Percentiles rank a stretch among this genome's conserved stretches.
Evolutionary conservation across 2,113 vertebrate genomes (phyloP).

Genomic region (Pionites leucogaster): DNA sequence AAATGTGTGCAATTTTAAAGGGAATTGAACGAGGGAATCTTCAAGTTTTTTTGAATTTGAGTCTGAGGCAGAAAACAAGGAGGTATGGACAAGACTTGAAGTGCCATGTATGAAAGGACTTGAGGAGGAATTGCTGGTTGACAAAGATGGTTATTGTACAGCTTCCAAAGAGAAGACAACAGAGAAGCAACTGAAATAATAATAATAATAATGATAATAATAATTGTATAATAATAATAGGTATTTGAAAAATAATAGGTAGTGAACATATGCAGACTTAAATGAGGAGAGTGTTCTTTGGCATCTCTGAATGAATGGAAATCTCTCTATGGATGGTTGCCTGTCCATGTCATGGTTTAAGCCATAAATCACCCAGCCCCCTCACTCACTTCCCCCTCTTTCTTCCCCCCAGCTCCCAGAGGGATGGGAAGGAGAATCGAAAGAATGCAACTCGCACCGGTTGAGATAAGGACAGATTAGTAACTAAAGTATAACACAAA

Average conservation of each 20-base stretch:
- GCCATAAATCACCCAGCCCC: no score
- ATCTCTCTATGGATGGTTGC: slow-evolving; percentile 60
- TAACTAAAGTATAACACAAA: no score
- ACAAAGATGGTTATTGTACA: not conserved
- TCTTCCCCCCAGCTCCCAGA: no score
- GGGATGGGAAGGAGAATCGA: no score
- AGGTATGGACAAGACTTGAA: not conserved
- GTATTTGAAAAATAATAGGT: not conserved
- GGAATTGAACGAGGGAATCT: not conserved
- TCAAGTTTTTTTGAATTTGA: not conserved
- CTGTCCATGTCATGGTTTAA: not conserved
- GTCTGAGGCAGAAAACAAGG: not conserved
- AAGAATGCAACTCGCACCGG: no score
- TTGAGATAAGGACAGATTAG: no score
- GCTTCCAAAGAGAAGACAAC: not conserved
- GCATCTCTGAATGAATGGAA: not conserved
- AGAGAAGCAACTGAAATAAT: not conserved
- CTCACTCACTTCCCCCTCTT: no score
- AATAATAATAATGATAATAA: not conserved
- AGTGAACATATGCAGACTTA: not conserved
- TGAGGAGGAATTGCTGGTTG: not conserved
- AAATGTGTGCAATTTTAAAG: not conserved
- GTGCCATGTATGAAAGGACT: not conserved
- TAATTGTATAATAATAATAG: not conserved
- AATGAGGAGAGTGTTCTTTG: not conserved